phyloP scores from a whole-genome alignment of 1,140 invertebrate species.

The Mizuhopecten yessoensis region DNA sequence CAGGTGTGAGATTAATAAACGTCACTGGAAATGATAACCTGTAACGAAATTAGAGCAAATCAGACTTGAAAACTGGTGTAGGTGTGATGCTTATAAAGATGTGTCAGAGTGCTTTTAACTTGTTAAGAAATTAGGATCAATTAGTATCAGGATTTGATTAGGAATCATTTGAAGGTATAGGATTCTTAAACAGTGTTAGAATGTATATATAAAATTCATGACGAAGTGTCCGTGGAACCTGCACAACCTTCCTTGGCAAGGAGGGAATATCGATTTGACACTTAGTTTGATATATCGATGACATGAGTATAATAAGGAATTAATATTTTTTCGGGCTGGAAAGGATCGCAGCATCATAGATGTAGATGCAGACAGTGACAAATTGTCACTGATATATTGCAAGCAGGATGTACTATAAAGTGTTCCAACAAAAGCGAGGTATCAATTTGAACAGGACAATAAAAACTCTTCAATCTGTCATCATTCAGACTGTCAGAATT shows the following conservation, averaged over 20 bases:
- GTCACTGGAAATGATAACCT: not conserved
- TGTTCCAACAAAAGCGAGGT: not conserved
- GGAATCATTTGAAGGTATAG: not conserved
- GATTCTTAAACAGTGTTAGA: not conserved
- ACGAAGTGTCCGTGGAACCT: not conserved
- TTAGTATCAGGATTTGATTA: too few relatives aligned
- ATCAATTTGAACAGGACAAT: not conserved
- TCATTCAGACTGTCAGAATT: not conserved
- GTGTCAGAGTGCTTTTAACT: not conserved
- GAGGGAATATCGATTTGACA: not conserved
- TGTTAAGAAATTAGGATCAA: not conserved
- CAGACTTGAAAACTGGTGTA: not conserved
- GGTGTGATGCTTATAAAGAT: not conserved
- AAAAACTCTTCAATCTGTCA: not conserved
- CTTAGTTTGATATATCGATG: not conserved
- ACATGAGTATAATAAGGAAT: not conserved
- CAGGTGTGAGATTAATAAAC: not conserved
- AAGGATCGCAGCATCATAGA: not conserved
- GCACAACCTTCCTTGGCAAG: not conserved
- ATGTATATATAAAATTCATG: not conserved
- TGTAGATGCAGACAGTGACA: not conserved
- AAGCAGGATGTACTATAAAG: not conserved
- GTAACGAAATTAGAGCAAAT: not conserved
- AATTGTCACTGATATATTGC: not conserved
- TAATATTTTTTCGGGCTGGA: not conserved